Evolutionary conservation across 2,113 vertebrate species (phyloP).

Genomic region (Tachycineta bicolor): DNA sequence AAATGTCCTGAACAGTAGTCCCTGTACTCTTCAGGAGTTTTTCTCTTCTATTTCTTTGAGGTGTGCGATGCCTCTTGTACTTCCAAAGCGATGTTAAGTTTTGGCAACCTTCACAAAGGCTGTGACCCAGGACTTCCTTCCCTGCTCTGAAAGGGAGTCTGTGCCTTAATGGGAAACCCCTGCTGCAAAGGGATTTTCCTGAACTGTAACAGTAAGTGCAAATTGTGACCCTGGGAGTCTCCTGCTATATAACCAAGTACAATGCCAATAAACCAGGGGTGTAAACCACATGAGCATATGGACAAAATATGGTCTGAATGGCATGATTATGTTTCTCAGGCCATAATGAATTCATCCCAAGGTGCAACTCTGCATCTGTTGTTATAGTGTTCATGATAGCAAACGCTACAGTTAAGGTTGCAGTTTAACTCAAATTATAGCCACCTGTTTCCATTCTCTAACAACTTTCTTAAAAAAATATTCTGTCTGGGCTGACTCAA

Average conservation of each 20-base stretch:
- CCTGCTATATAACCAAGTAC: conserved; percentile 54
- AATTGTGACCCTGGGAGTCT: conserved; percentile 67
- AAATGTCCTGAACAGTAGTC: conserved; percentile 58
- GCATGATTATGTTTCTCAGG: conserved; percentile 67
- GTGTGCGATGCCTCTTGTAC: fast-evolving
- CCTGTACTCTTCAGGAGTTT: conserved; percentile 2
- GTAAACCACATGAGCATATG: conserved; percentile 73
- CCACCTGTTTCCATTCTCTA: conserved; percentile 43
- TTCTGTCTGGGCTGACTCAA: conserved; percentile 36
- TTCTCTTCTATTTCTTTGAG: conserved; percentile 25
- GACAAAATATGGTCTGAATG: conserved; percentile 73
- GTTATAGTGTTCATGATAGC: conserved; percentile 47
- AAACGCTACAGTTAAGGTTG: conserved; percentile 52
- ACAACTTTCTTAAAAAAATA: conserved; percentile 61
- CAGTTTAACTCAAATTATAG: conserved; percentile 48
- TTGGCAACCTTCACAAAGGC: background rate
- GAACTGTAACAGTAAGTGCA: conserved; percentile 52
- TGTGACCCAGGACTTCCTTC: background rate
- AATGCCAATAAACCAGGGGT: conserved; percentile 69
- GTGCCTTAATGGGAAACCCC: background rate
- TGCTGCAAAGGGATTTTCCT: conserved; percentile 27
- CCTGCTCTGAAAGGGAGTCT: background rate
- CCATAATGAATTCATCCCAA: conserved; percentile 73
- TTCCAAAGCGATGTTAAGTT: background rate
- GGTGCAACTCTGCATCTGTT: conserved; percentile 73